phyloP scores from a whole-genome alignment of 2,113 vertebrate species.

The Sebastes fasciatus region DNA sequence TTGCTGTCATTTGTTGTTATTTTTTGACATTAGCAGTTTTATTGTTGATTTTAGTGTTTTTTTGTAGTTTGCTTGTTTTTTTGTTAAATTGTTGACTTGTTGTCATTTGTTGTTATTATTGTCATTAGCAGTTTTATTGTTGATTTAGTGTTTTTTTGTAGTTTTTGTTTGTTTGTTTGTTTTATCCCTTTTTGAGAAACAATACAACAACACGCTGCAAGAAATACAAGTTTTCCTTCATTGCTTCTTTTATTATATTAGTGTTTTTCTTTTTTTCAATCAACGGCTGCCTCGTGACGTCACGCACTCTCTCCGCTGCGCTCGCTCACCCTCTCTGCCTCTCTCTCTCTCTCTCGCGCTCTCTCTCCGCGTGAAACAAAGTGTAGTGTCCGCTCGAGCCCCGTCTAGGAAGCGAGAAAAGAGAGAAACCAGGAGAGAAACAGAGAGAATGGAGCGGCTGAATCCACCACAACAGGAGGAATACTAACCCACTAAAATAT shows the following conservation, averaged over 20 bases:
- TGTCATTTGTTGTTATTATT: no score
- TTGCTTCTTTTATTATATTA: neutral
- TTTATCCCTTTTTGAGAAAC: neutral
- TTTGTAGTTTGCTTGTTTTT: no score
- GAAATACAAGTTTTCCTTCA: neutral
- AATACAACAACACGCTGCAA: neutral
- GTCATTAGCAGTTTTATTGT: no score
- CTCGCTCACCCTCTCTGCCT: slow-evolving; percentile 23
- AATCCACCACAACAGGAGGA: slow-evolving; percentile 60
- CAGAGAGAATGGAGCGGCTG: slow-evolving; percentile 71
- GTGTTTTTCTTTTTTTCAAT: slow-evolving; percentile 7
- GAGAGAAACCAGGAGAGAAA: slow-evolving; percentile 56
- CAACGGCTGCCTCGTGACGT: slow-evolving; percentile 65
- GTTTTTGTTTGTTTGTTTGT: no score
- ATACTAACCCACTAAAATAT: slow-evolving; percentile 37
- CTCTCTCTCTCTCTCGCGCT: slow-evolving; percentile 19
- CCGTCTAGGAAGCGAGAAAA: slow-evolving; percentile 56
- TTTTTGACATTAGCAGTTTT: no score
- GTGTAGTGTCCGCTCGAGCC: slow-evolving; percentile 69
- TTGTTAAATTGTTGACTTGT: no score
- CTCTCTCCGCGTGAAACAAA: slow-evolving; percentile 71
- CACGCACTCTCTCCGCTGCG: slow-evolving; percentile 40
- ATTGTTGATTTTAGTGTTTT: no score
- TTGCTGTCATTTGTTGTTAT: no score
- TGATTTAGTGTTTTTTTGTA: no score